Evolutionary conservation across 2,888 invertebrate species (phyloP), one percentile per base, ranked within the genome.

Genomic region (Catotricha subobsoleta): DNA sequence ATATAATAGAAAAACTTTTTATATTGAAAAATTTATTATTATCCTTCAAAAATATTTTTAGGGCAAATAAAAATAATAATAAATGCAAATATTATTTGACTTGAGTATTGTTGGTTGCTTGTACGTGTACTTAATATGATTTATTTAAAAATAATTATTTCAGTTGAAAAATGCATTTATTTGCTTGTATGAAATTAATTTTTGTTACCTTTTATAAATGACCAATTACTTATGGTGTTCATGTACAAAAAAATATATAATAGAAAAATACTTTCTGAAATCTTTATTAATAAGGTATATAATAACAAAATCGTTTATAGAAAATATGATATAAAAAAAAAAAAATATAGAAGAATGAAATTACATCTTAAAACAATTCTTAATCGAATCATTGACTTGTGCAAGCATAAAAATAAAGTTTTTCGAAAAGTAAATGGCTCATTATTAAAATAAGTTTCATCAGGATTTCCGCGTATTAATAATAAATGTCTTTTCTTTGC

Each of bases 351-450:
- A 25, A 25, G 25, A 25, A 13, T 31, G 16, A 36, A 36, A 36
- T 23, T 36, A 36, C 8, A 10, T 16, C 16, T 36, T 15, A 15
- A 8, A 16, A 20, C 36, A 20, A 20, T 36, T 23, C 9, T 36
- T 36, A 36, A 36, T 36, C 36, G 23, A 36, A 36, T 36, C 36
- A 36, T 36, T 36, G 36, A 36, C 36, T 36, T 36, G 25, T 36
- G 21, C 23, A 23, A 36, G 36, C 36, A 36, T 21, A 36, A 36
- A 36, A 36, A 36, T 36, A 36, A 36, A 36, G 23, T 36, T 36
- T 36, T 36, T 36, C 36, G 36, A 36, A 36, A 36, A 36, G 36
- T 23, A 36, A 36, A 36, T 36, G 21, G 36, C 25, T 36, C 36
- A 36, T 36, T 20, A 36, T 36, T 36, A 36, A 35, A 36, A 25